These are phyloP conservation scores for Peromyscus maniculatus DNA, from an alignment of 2,113 vertebrate genomes.

Conservation along the genomic window DNA sequence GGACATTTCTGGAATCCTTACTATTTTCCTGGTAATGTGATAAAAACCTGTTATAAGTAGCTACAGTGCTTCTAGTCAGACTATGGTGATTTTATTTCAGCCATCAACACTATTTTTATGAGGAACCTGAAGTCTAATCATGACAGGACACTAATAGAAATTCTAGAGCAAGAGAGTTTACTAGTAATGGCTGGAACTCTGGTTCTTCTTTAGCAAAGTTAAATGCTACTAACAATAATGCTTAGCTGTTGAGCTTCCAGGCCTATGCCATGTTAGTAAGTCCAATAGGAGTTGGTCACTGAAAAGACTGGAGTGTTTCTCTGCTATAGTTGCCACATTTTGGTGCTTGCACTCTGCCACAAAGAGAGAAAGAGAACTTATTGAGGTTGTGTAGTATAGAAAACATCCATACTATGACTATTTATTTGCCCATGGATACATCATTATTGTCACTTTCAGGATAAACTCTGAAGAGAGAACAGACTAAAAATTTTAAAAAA, in stretches of 20 bases:
- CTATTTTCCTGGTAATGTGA: neutral
- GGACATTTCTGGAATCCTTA: neutral
- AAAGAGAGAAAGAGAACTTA: neutral
- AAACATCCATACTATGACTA: conserved; percentile 16
- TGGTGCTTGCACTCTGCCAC: neutral
- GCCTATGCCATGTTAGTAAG: conserved; percentile 18
- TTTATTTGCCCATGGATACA: conserved; percentile 39
- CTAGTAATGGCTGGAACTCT: neutral
- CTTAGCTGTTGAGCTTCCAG: conserved; percentile 21
- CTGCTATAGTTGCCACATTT: conserved; percentile 24
- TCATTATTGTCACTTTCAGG: conserved; percentile 44
- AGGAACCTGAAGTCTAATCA: neutral
- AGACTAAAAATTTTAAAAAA: conserved; percentile 12
- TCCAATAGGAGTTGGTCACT: neutral
- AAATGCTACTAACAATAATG: neutral
- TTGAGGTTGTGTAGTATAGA: neutral
- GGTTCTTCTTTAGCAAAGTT: conserved; percentile 27
- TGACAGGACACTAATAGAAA: neutral
- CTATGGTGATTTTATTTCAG: neutral
- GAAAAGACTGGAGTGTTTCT: conserved; percentile 36
- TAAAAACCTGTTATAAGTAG: neutral
- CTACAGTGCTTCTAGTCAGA: neutral
- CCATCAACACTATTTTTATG: neutral
- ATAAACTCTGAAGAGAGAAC: conserved; percentile 48
- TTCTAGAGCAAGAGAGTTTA: neutral